Conservation (phyloP, 23 tunicate genomes). For the Halocynthia roretzi region DNA sequence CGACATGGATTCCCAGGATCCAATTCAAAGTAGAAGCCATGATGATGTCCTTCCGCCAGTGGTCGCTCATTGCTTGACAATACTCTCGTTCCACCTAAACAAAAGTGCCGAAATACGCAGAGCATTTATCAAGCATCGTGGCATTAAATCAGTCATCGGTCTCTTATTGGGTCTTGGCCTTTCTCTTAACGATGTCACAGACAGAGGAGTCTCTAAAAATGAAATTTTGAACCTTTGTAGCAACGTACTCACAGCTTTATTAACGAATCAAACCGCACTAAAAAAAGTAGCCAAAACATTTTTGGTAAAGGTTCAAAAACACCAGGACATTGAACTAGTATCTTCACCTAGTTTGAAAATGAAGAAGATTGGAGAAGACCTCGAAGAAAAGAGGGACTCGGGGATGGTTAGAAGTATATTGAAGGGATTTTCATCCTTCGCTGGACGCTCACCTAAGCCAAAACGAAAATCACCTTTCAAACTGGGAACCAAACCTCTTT, state of each 20-base stretch:
- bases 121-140: constrained; percentile 58
- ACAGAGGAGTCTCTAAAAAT: too few relatives aligned
- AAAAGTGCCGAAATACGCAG: constrained; percentile 14
- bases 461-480: not conserved
- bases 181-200: too few relatives aligned
- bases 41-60: constrained; percentile 12
- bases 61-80: constrained; percentile 21
- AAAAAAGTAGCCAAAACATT: too few relatives aligned
- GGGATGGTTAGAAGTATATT: constrained; percentile 22
- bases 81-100: constrained; percentile 30
- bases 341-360: not conserved
- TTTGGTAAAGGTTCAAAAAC: too few relatives aligned
- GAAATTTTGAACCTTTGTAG: too few relatives aligned
- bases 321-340: too few relatives aligned
- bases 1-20: constrained; percentile 6
- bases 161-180: constrained; percentile 9
- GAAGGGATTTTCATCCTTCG: constrained; percentile 4
- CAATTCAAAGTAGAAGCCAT: constrained; percentile 2
- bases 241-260: too few relatives aligned
- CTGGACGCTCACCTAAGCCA: constrained; percentile 3
- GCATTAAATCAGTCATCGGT: constrained; percentile 41
- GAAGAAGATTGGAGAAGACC: not conserved
- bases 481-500: constrained; percentile 5
- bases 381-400: not conserved
- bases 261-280: too few relatives aligned